phyloP scores from a whole-genome alignment of 1,140 invertebrate genomes.

The Drosophila biarmipes region DNA sequence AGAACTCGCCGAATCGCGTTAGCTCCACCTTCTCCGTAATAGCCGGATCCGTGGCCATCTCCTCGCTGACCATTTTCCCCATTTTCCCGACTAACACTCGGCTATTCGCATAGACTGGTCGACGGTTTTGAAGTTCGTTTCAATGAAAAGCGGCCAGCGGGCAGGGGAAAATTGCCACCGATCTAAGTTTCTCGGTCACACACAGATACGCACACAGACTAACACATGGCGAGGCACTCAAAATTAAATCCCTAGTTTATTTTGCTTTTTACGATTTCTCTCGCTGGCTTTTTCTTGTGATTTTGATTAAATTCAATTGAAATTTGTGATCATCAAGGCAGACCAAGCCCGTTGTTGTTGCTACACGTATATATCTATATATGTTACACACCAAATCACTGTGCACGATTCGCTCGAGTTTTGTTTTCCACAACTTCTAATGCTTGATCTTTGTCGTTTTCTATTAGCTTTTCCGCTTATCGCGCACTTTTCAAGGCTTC shows the following conservation, averaged over 20 bases:
- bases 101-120: constrained; percentile 36
- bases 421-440: constrained; percentile 9
- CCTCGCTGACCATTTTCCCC: constrained; percentile 77
- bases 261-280: constrained; percentile 42
- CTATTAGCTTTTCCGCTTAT: constrained; percentile 13
- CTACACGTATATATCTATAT: constrained; percentile 5
- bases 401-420: constrained; percentile 10
- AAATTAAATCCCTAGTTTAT: constrained; percentile 70
- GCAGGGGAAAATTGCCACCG: constrained; percentile 21
- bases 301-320: constrained; percentile 85
- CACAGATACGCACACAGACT: constrained; percentile 33
- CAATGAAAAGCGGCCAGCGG: constrained; percentile 55
- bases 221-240: constrained; percentile 53
- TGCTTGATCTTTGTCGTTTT: constrained; percentile 10
- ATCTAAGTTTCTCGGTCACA: constrained; percentile 78
- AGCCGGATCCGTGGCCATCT: constrained; percentile 66
- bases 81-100: constrained; percentile 27
- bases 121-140: constrained; percentile 77
- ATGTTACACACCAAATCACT: constrained; percentile 10
- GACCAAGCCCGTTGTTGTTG: constrained; percentile 39
- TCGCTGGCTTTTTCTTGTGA: constrained; percentile 60
- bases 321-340: constrained; percentile 70
- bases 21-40: constrained; percentile 69
- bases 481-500: constrained; percentile 43
- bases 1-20: constrained; percentile 77